These are phyloP conservation scores for Helobdella robusta DNA, from an alignment of 2,888 invertebrate species.

Conservation along the genomic window DNA sequence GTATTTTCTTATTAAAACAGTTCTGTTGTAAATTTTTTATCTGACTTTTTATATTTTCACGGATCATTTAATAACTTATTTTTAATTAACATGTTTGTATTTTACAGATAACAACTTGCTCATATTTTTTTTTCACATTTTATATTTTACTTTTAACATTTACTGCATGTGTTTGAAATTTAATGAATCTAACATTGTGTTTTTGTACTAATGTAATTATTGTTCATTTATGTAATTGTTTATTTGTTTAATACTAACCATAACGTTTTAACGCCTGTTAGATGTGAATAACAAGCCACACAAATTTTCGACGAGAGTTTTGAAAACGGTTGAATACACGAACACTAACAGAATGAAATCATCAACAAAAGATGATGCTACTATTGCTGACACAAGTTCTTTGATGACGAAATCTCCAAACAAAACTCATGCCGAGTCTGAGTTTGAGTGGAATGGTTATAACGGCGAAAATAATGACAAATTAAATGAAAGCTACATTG, in stretches of 20 bases:
- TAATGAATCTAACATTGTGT: background rate
- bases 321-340: conserved; percentile 28
- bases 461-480: background rate
- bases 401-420: conserved; percentile 4
- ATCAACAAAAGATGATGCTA: conserved; percentile 22
- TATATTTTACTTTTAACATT: no score
- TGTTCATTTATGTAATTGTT: background rate
- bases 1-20: conserved; percentile 1
- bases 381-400: background rate
- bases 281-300: conserved; percentile 22
- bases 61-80: no score
- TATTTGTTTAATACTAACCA: background rate
- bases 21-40: background rate
- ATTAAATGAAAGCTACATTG: background rate
- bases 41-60: no score
- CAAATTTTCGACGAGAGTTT: conserved; percentile 23
- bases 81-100: no score
- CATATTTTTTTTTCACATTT: no score
- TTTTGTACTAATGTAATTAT: no score
- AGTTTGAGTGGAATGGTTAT: conserved; percentile 18
- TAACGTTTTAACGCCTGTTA: background rate
- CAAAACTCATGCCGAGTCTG: conserved; percentile 8
- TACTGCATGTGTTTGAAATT: no score
- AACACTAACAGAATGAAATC: conserved; percentile 24
- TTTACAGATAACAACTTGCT: no score